These are phyloP conservation scores for Sturnus vulgaris DNA, from an alignment of 2,113 vertebrate genomes.

Conservation along the genomic window DNA sequence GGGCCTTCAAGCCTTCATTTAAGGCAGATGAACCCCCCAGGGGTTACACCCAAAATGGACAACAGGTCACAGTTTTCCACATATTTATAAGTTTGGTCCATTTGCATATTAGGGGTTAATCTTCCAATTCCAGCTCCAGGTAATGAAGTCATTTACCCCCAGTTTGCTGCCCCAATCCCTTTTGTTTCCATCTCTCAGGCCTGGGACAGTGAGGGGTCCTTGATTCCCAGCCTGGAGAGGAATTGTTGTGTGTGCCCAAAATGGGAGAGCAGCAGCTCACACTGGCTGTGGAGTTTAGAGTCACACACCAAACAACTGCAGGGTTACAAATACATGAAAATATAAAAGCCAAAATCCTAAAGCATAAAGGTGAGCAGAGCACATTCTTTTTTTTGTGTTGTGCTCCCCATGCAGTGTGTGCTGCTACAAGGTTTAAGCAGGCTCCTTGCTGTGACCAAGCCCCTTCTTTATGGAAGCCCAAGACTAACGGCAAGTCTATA, in stretches of 20 bases:
- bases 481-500: neutral
- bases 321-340: neutral
- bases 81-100: neutral
- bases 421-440: neutral
- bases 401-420: neutral
- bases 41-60: neutral
- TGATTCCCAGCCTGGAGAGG: too few species aligned
- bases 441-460: neutral
- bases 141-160: neutral
- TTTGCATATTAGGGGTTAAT: neutral
- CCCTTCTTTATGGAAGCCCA: neutral
- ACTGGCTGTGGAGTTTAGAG: neutral
- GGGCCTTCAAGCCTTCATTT: neutral
- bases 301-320: neutral
- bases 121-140: neutral
- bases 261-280: accelerated
- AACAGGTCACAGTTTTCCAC: accelerated
- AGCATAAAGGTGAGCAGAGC: neutral
- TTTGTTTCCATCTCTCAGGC: neutral
- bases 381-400: accelerated
- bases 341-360: neutral
- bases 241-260: neutral
- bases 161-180: neutral
- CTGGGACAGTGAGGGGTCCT: neutral
- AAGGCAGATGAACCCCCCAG: neutral